Base-by-base conservation (phyloP, 2,797 vertebrate species). In the Tolypeutes matacus region DNA sequence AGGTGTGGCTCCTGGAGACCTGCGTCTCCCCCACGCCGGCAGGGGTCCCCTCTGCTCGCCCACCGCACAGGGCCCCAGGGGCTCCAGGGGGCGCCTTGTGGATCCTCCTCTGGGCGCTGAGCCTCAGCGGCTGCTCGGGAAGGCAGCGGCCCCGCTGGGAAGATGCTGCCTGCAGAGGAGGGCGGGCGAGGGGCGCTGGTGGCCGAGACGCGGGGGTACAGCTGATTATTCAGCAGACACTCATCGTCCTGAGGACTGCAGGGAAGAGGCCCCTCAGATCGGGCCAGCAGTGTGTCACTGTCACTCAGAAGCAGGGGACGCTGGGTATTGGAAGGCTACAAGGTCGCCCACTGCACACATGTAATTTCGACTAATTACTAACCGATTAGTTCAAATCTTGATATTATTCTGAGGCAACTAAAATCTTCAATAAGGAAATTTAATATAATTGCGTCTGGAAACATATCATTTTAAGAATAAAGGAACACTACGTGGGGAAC, bases 341-440 rank as follows among this genome's bases (percentile, higher is more conserved):
- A n/a, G n/a, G n/a, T n/a, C n/a, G n/a, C n/a, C n/a, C n/a, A n/a
- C n/a, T n/a, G n/a, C n/a, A n/a, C n/a, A 49, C 27, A 5, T n/a
- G 29, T 58, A 36, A 90, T 81, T 89, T 80, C 70, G 69, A 27
- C 62, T 85, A 89, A 95, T 86, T n/a, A 86, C 53, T 84, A 86
- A 72, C 67, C 83, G 73, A 91, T 94, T 89, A 76, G 83, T 46
- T 91, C 64, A 91, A 86, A 58, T 53, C 65, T 91, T 69, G 42
- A 91, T 89, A 56, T 53, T 70, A 75, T 77, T 93, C 46, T 46
- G 18, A 18, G 39, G 31, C 64, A 93, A 58, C 29, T 12, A 46
- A 83, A 95, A 49, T 70, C 34, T 77, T 67, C 1, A 83, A 31
- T 72, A 62, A 77, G 58, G 88, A 89, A 86, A 39, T 39, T 46